phyloP scores from a whole-genome alignment of 2,113 vertebrate species.

The Prionailurus bengalensis region DNA sequence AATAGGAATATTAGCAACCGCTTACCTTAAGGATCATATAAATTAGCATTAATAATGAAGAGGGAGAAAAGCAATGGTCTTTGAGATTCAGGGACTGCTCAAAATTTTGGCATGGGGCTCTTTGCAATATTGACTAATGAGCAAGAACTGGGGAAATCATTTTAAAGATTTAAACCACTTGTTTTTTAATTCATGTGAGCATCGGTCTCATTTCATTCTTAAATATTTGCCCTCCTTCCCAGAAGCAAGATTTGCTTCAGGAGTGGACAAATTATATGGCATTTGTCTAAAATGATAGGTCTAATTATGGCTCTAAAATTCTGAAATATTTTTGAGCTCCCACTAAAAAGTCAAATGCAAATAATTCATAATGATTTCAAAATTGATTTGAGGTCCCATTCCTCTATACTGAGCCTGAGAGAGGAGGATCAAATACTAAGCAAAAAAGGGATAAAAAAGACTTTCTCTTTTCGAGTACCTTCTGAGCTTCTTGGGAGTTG shows the following conservation, averaged over 20 bases:
- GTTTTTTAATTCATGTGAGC: conserved; percentile 71
- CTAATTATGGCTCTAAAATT: conserved; percentile 88
- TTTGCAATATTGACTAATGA: conserved; percentile 87
- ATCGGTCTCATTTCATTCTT: conserved; percentile 87
- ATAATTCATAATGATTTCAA: conserved; percentile 85
- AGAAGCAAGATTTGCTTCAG: conserved; percentile 86
- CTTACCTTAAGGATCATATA: conserved; percentile 68
- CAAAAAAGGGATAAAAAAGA: background rate
- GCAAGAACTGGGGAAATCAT: conserved; percentile 79
- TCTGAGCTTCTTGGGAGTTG: background rate
- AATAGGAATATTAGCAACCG: conserved; percentile 57
- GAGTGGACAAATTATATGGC: conserved; percentile 86
- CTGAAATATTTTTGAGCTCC: conserved; percentile 86
- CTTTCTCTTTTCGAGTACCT: background rate
- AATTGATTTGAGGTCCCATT: conserved; percentile 81
- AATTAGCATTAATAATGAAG: conserved; percentile 76
- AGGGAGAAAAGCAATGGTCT: conserved; percentile 44
- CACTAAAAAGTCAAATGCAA: conserved; percentile 85
- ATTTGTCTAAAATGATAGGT: conserved; percentile 88
- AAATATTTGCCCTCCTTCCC: conserved; percentile 89
- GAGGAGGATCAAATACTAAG: background rate
- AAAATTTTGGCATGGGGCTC: conserved; percentile 62
- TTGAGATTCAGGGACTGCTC: conserved; percentile 73
- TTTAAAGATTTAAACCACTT: conserved; percentile 87
- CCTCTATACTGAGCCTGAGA: conserved; percentile 15